A percentile compares a stretch with the other conserved stretches of the same genome.
Conservation (phyloP, 2,888 invertebrate species). For the Dicranocentrus wangi region DNA sequence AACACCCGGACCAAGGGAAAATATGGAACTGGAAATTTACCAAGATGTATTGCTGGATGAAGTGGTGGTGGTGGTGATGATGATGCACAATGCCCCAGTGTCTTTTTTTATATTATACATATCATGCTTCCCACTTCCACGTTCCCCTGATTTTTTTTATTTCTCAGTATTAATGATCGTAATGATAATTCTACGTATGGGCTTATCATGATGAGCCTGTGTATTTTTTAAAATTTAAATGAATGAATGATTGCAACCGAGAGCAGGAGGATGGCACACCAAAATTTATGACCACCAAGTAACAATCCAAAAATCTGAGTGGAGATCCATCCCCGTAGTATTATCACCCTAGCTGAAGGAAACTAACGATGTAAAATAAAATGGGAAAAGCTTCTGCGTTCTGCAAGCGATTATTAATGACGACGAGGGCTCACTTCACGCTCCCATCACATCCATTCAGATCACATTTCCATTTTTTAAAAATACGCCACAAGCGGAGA, state of each 20-base stretch:
- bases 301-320: not conserved
- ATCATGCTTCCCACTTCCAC: too few relatives aligned
- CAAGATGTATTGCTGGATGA: slow-evolving; percentile 36
- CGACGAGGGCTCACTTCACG: slow-evolving; percentile 67
- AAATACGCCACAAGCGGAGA: slow-evolving; percentile 1
- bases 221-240: slow-evolving; percentile 20
- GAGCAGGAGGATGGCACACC: slow-evolving; percentile 36
- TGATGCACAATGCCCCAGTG: slow-evolving; percentile 9
- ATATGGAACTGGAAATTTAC: slow-evolving; percentile 44
- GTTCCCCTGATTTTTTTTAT: not conserved
- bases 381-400: slow-evolving; percentile 13
- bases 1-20: slow-evolving; percentile 53
- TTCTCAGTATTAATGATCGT: not conserved
- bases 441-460: slow-evolving; percentile 65
- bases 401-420: slow-evolving; percentile 70
- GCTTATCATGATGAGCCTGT: slow-evolving; percentile 4
- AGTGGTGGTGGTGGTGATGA: not conserved
- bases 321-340: not conserved
- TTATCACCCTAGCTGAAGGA: not conserved
- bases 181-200: not conserved
- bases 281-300: slow-evolving; percentile 69
- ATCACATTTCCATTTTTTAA: slow-evolving; percentile 49
- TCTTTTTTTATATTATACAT: too few relatives aligned
- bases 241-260: slow-evolving; percentile 47
- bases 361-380: not conserved